Base-by-base conservation (phyloP, 2,888 invertebrate species). In the Sicus ferrugineus region DNA sequence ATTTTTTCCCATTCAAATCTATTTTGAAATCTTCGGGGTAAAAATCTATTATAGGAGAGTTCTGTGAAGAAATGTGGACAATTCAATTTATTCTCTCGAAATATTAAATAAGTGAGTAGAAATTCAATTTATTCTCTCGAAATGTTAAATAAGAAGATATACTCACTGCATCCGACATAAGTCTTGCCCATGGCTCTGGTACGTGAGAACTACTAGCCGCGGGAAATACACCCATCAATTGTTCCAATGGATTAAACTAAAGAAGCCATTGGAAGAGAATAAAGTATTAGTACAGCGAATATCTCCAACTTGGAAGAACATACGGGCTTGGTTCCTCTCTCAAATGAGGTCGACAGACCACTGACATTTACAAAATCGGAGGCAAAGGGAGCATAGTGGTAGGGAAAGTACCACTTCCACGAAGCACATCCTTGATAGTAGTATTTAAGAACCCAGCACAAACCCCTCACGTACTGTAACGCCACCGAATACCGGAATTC, bases 391-490 rank as follows among this genome's bases (percentile, higher is more conserved):
- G 99, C 98, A 87, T 99, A 99, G 87, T 99, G 99, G 86, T 97
- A 99, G 0, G 99, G 99, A 86, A 96, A 99, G 87, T 97, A 99
- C 99, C 99, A 99, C 86, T 98, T 95, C 99, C 99, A 99, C 21
- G 96, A 96, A 42, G 97, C 95, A 87, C 98, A 99, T 66, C 99
- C 98, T 89, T 98, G 98, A 87, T 99, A 99, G 87, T 99, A 99
- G 87, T 98, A 99, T 76, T 94, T 91, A 31, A 99, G 87, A 68
- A 99, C 99, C 99, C 99, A 99, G 86, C 97, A 97, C 63, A 99
- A 88, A 0, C 99, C 99, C 65, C 93, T 90, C 3, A 97, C 96
- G 87, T 99, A 99, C 81, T 98, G 96, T 62, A 93, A 87, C 2
- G 96, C 97, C 50, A 99, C 97, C 77, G 92, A 91, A 83, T 94